A percentile compares a stretch with the other conserved stretches of the same genome.
Evolutionary conservation across 2,113 vertebrate genomes (phyloP).

Genomic region (Sylvicapra grimmia): DNA sequence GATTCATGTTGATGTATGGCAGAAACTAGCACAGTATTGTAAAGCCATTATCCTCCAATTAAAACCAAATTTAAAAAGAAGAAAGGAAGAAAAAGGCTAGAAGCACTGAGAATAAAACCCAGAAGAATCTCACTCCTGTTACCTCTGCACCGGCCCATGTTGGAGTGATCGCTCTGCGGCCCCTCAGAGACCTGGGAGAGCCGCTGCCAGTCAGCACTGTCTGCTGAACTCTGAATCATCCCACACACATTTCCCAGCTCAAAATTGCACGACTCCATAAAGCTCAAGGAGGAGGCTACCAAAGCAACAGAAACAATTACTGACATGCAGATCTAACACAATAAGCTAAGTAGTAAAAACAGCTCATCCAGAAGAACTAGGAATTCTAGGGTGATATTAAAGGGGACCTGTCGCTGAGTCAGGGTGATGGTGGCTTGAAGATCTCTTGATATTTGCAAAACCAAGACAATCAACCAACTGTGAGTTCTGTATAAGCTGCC

Average conservation of each 20-base stretch:
- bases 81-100: not conserved
- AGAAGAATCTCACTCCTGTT: slow-evolving; percentile 21
- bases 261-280: slow-evolving; percentile 92
- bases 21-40: not conserved
- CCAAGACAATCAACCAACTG: not conserved
- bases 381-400: not conserved
- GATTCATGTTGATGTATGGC: not conserved
- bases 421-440: not conserved
- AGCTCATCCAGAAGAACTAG: not conserved
- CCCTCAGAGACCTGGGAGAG: slow-evolving; percentile 74
- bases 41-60: not conserved
- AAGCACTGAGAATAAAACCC: slow-evolving; percentile 13
- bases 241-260: slow-evolving; percentile 92
- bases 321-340: not conserved
- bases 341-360: not conserved
- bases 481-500: not conserved
- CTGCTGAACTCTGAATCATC: slow-evolving; percentile 88
- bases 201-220: slow-evolving; percentile 81
- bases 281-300: slow-evolving; percentile 85
- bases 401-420: not conserved
- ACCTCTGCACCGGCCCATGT: slow-evolving; percentile 89
- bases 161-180: slow-evolving; percentile 86
- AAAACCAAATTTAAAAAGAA: not conserved
- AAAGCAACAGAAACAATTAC: not conserved
- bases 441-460: not conserved